phyloP scores from a whole-genome alignment of 2,797 vertebrate genomes.

The Siniperca undulata region DNA sequence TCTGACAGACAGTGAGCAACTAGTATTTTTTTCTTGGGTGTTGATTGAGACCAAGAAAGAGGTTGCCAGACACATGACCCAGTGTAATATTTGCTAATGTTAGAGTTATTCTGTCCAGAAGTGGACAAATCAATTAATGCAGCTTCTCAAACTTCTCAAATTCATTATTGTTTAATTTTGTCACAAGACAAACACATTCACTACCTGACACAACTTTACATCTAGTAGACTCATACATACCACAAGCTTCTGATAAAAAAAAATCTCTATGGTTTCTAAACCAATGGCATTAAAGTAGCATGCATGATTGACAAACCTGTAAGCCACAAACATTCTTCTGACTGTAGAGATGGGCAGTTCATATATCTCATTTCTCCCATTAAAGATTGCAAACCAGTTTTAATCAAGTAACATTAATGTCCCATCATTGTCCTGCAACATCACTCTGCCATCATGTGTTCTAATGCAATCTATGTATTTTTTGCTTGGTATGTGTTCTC shows the following conservation, averaged over 20 bases:
- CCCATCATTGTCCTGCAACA: slow-evolving; percentile 41
- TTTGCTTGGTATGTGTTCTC: background rate
- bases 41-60: background rate
- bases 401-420: background rate
- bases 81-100: background rate
- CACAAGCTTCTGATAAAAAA: background rate
- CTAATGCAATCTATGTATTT: background rate
- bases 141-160: background rate
- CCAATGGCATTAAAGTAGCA: too few relatives aligned
- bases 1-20: background rate
- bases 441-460: background rate
- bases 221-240: too few relatives aligned
- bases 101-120: background rate
- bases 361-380: background rate
- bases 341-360: background rate
- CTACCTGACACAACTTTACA: too few relatives aligned
- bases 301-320: background rate
- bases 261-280: background rate
- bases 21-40: background rate
- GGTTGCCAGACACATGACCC: too few relatives aligned
- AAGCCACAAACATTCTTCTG: background rate
- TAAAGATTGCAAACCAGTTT: background rate
- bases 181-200: background rate
- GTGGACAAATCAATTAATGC: background rate
- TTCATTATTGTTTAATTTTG: background rate